phyloP scores from a whole-genome alignment of 2,113 vertebrate genomes.

The Strigops habroptila region DNA sequence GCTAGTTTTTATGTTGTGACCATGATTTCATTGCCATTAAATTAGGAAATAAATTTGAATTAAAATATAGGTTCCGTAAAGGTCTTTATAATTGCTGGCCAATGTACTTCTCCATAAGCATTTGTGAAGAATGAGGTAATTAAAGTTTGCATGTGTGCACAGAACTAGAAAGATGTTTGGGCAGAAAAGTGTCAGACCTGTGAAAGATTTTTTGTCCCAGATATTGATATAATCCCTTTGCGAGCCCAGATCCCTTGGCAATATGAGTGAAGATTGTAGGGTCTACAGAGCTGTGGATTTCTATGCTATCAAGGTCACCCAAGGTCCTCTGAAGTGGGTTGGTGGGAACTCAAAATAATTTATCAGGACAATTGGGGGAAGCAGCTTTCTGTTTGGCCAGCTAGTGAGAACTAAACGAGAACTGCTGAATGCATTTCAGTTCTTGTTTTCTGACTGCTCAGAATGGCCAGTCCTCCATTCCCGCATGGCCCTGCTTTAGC shows the following conservation, averaged over 20 bases:
- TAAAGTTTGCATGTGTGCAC: not conserved
- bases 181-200: not conserved
- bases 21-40: not conserved
- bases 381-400: not conserved
- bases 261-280: not conserved
- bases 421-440: not conserved
- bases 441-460: not conserved
- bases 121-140: not conserved
- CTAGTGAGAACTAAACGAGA: not conserved
- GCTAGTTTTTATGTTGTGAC: not conserved
- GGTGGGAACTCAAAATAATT: not conserved
- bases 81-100: not conserved
- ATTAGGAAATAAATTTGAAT: not conserved
- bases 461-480: not conserved
- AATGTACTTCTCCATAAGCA: not conserved
- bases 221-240: not conserved
- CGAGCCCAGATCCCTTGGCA: not conserved
- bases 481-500: fast-evolving
- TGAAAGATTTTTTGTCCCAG: not conserved
- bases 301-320: not conserved
- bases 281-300: not conserved
- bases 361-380: not conserved
- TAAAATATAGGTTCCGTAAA: not conserved
- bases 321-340: not conserved
- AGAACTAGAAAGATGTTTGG: not conserved